A percentile compares a stretch with the other conserved stretches of the same genome.
These are phyloP conservation scores for Syngnathoides biaculeatus DNA, from an alignment of 2,113 vertebrate species.

Conservation along the genomic window DNA sequence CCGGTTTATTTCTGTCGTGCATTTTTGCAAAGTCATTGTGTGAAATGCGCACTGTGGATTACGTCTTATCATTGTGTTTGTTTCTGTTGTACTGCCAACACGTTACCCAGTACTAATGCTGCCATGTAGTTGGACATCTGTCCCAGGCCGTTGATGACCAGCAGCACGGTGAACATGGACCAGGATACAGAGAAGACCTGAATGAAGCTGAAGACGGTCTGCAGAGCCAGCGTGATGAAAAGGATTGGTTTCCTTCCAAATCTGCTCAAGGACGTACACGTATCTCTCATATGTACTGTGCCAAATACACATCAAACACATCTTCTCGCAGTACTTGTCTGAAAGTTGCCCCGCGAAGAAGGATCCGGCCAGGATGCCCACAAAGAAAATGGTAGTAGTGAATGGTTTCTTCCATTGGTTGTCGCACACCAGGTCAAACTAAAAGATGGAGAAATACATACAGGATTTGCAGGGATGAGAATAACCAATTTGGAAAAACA, in stretches of 20 bases:
- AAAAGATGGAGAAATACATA: conserved; percentile 10
- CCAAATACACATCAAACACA: not conserved
- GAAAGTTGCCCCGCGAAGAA: conserved; percentile 85
- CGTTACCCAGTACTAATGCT: conserved; percentile 84
- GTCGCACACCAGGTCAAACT: conserved; percentile 88
- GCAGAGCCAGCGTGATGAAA: conserved; percentile 80
- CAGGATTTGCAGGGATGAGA: no score
- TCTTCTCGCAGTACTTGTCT: conserved; percentile 77
- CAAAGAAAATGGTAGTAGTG: conserved; percentile 78
- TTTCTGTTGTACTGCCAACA: not conserved
- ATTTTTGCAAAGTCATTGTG: no score
- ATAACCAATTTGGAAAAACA: no score
- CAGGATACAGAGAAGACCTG: conserved; percentile 82
- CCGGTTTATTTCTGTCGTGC: no score
- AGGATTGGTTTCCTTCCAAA: conserved; percentile 86
- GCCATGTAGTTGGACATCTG: conserved; percentile 86
- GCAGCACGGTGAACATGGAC: conserved; percentile 79
- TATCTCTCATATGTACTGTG: not conserved
- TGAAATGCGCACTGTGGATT: no score
- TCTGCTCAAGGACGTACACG: conserved; percentile 48
- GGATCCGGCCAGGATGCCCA: conserved; percentile 82
- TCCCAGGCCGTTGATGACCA: conserved; percentile 83
- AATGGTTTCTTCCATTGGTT: conserved; percentile 84
- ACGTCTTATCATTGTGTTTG: no score
- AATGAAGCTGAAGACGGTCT: conserved; percentile 79